A percentile compares a stretch with the other conserved stretches of the same genome.
These are phyloP conservation scores for Henicopernis longicauda DNA, from an alignment of 2,113 vertebrate genomes.

Conservation along the genomic window DNA sequence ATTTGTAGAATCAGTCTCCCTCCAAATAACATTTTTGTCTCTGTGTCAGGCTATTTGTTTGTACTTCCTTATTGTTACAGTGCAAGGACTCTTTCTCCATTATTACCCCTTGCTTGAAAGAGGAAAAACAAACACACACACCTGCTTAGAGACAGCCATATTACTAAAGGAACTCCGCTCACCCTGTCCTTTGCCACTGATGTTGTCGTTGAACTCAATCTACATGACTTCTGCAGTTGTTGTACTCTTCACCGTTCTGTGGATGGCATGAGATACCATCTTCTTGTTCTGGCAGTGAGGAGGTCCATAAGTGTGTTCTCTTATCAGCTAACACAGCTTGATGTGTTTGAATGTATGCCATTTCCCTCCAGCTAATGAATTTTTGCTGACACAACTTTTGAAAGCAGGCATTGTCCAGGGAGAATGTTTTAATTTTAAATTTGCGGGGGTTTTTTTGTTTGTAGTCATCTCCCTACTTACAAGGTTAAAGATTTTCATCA, in stretches of 20 bases:
- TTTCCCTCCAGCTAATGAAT: not conserved
- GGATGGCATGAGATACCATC: not conserved
- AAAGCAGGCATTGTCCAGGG: not conserved
- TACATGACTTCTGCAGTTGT: not conserved
- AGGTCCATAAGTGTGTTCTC: not conserved
- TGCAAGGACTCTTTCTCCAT: not conserved
- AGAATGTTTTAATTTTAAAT: not conserved
- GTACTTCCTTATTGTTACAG: not conserved
- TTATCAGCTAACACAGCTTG: not conserved
- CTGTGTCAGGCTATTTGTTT: not conserved
- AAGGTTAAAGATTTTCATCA: not conserved
- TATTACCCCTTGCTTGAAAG: not conserved
- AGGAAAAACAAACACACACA: not conserved
- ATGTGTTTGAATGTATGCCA: not conserved
- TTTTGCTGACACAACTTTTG: not conserved
- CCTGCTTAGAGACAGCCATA: not conserved
- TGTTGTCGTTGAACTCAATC: not conserved
- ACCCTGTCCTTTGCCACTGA: not conserved
- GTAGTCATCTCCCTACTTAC: not conserved
- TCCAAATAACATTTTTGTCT: not conserved
- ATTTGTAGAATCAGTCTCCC: not conserved
- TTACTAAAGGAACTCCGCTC: not conserved
- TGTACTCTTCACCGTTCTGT: not conserved
- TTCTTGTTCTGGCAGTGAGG: not conserved
- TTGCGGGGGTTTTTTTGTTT: not conserved